Evolutionary conservation across 2,113 vertebrate species (phyloP).

Genomic region (Siniperca chuatsi): DNA sequence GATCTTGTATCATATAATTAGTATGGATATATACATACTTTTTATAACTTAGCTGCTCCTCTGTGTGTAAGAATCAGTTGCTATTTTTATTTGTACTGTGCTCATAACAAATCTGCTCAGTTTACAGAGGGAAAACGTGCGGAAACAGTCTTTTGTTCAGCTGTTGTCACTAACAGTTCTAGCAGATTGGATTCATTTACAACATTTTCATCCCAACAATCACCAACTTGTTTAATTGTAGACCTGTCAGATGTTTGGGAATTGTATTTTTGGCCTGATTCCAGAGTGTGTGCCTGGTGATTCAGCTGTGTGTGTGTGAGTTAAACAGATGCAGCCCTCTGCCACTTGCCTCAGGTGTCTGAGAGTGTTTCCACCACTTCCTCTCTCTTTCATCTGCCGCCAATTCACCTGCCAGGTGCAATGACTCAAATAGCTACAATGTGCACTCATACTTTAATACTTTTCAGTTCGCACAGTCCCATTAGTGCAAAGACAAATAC

Average conservation of each 20-base stretch:
- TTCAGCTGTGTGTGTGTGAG: constrained; percentile 35
- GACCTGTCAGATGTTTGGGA: constrained; percentile 46
- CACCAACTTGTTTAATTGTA: constrained; percentile 55
- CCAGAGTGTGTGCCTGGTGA: constrained; percentile 32
- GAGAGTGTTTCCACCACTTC: constrained; percentile 76
- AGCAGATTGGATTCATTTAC: constrained; percentile 64
- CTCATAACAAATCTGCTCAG: constrained; percentile 19
- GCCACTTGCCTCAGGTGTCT: constrained; percentile 75
- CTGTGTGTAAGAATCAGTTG: constrained; percentile 22
- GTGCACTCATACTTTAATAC: constrained; percentile 59
- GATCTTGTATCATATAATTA: constrained; percentile 61
- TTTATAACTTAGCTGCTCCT: constrained; percentile 27
- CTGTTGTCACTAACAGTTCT: constrained; percentile 59
- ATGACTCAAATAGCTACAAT: constrained; percentile 67
- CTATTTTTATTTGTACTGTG: constrained; percentile 48
- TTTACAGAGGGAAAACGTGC: constrained; percentile 32
- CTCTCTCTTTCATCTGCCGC: constrained; percentile 74
- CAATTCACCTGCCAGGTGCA: constrained; percentile 82
- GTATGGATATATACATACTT: constrained; percentile 25
- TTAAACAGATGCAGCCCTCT: constrained; percentile 72
- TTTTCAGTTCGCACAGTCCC: constrained; percentile 32
- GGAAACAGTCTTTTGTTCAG: constrained; percentile 52
- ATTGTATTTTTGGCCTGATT: constrained; percentile 55
- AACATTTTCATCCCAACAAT: constrained; percentile 54
- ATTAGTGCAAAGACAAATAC: constrained; percentile 52